Base-by-base conservation (phyloP, 2,888 invertebrate genomes). In the Tubiluchus corallicola region DNA sequence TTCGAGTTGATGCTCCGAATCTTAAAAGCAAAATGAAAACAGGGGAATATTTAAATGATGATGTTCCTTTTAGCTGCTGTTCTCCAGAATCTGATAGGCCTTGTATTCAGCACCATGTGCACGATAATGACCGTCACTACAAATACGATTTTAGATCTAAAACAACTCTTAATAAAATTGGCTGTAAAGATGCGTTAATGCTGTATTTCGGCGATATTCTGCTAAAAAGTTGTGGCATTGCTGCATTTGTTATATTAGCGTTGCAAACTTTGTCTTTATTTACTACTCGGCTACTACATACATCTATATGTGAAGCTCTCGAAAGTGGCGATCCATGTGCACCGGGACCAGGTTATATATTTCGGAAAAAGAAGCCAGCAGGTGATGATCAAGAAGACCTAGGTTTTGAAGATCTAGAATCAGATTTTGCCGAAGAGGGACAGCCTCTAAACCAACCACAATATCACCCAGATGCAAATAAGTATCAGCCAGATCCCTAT, bases 11-110 rank as follows among this genome's bases (percentile, higher is more conserved):
- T n/a, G n/a, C n/a, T n/a, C n/a, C n/a, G n/a, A n/a, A n/a, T n/a
- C n/a, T n/a, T n/a, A n/a, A n/a, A n/a, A n/a, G n/a, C n/a, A n/a
- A n/a, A n/a, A 29, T 29, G 29, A n/a, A n/a, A 9, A 29, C 29
- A n/a, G 29, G 29, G n/a, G 29, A 29, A 29, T 29, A 9, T n/a
- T n/a, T 29, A 29, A 9, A 29, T 4, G 42, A 42, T 40, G 37
- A 42, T 37, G 42, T 42, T 41, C 42, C 42, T 21, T 42, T 19
- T 17, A 42, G 42, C 17, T 42, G 42, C 17, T 42, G 42, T 37
- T n/a, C 21, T 37, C 42, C 42, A n/a, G 17, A 5, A 15, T 5
- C 40, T 4, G 13, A n/a, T 41, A 21, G 42, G 37, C 42, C 42
- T 4, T 42, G 42, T 37, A 42, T 42, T 40, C 42, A 42, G 16